A percentile compares a stretch with the other conserved stretches of the same genome.
phyloP scores from a whole-genome alignment of 1,140 invertebrate genomes.

The Zaprionus capensis region DNA sequence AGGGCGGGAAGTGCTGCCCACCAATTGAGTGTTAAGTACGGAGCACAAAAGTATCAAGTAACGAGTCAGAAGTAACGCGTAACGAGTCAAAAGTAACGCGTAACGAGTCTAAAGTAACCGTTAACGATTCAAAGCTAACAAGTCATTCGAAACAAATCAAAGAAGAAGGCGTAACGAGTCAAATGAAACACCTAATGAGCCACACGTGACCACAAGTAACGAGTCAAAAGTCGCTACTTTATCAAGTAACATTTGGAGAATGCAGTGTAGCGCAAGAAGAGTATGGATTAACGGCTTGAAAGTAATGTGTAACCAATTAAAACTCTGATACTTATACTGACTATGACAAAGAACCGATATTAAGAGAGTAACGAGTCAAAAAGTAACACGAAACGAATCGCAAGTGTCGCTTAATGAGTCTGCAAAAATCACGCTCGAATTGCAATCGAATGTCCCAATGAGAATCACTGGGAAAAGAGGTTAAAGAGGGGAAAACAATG shows the following conservation, averaged over 20 bases:
- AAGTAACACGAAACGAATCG: background rate
- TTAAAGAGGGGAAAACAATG: constrained; percentile 12
- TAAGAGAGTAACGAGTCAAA: background rate
- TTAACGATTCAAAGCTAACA: background rate
- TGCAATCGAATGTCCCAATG: constrained; percentile 14
- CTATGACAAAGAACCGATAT: background rate
- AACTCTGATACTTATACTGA: background rate
- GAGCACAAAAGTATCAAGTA: constrained; percentile 13
- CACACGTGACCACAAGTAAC: background rate
- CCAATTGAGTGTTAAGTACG: constrained; percentile 65
- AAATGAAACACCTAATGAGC: background rate
- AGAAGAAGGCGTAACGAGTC: background rate
- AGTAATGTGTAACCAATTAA: background rate
- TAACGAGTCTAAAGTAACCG: background rate
- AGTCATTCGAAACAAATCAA: background rate
- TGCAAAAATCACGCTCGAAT: background rate
- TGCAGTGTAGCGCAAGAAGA: background rate
- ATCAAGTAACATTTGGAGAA: background rate
- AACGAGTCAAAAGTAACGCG: background rate
- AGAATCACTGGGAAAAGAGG: background rate
- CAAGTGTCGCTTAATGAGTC: background rate
- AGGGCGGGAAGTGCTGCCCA: background rate
- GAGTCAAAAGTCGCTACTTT: background rate
- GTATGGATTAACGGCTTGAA: background rate
- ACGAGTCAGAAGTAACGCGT: background rate